These are phyloP conservation scores for Erpornis zantholeuca DNA, from an alignment of 2,113 vertebrate genomes.

Conservation along the genomic window DNA sequence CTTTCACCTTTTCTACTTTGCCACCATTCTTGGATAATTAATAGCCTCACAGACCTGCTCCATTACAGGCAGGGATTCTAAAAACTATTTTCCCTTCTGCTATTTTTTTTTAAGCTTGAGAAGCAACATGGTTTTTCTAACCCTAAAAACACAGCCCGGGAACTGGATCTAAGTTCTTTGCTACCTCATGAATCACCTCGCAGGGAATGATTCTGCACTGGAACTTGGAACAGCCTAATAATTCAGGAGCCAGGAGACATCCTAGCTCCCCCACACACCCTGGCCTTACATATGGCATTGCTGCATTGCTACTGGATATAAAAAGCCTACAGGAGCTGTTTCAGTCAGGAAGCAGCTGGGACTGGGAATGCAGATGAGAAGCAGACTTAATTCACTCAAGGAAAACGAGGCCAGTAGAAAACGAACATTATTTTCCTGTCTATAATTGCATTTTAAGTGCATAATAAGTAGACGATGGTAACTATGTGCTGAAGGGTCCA, in stretches of 20 bases:
- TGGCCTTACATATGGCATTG: conserved; percentile 3
- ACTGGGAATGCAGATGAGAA: conserved; percentile 41
- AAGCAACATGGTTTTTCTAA: background rate
- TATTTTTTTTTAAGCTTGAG: background rate
- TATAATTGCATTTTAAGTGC: conserved; percentile 40
- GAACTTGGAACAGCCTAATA: conserved; percentile 2
- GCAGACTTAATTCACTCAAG: background rate
- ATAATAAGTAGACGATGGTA: background rate
- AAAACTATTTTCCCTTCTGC: background rate
- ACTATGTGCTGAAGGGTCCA: background rate
- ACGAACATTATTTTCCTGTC: background rate
- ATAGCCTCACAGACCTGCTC: background rate
- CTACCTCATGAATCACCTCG: background rate
- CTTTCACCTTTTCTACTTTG: background rate
- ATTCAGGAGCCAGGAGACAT: conserved; percentile 14
- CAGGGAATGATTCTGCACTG: background rate
- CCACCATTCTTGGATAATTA: background rate
- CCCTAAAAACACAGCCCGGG: background rate
- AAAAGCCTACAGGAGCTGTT: conserved; percentile 37
- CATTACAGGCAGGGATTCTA: background rate
- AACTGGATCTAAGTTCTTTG: background rate
- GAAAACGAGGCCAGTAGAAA: conserved; percentile 19
- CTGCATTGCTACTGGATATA: conserved; percentile 24
- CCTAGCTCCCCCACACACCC: background rate
- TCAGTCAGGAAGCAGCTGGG: conserved; percentile 34